These are phyloP conservation scores for Coluber constrictor DNA, from an alignment of 2,797 vertebrate species.

Conservation along the genomic window DNA sequence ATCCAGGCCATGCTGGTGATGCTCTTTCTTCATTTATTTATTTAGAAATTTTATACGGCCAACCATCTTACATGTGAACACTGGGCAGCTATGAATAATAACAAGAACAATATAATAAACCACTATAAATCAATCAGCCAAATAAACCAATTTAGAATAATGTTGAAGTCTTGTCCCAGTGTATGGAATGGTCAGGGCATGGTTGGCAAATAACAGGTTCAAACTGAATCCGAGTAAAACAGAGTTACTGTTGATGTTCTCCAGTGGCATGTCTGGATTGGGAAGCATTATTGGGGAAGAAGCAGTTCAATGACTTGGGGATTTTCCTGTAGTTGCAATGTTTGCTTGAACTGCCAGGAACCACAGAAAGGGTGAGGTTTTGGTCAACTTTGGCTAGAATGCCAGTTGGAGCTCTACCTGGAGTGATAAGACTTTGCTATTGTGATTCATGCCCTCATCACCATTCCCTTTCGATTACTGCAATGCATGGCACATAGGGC, in stretches of 20 bases:
- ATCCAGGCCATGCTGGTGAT: background rate
- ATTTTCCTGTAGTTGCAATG: background rate
- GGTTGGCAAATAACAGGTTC: background rate
- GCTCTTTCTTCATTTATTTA: background rate
- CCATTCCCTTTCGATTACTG: background rate
- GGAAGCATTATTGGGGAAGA: background rate
- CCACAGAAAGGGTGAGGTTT: background rate
- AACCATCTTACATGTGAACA: background rate
- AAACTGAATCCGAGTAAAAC: background rate
- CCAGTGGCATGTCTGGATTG: background rate
- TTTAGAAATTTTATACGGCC: background rate
- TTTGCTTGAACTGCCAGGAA: background rate
- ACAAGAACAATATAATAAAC: background rate
- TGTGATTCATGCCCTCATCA: background rate
- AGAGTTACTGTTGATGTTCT: background rate
- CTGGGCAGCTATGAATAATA: background rate
- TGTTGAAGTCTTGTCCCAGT: background rate
- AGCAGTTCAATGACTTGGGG: background rate
- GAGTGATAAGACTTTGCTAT: background rate
- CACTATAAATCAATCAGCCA: background rate
- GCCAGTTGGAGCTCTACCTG: background rate
- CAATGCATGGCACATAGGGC: background rate
- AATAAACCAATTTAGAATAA: background rate
- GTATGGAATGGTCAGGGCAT: background rate
- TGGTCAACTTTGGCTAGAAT: background rate